Conservation (phyloP, 2,888 invertebrate species). For the Catocala sponsa region DNA sequence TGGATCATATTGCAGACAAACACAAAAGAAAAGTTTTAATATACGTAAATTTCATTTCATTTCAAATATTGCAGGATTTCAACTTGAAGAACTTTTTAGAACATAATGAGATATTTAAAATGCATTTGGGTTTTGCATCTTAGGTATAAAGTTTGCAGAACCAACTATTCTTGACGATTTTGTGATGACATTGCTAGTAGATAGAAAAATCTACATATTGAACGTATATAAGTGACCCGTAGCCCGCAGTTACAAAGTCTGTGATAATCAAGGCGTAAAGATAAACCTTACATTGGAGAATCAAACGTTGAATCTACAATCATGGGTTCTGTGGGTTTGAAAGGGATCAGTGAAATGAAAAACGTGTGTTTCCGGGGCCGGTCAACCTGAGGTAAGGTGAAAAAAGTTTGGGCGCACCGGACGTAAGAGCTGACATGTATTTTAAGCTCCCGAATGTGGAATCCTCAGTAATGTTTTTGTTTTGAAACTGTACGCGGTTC, state of each 20-base stretch:
- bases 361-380: slow-evolving; percentile 2
- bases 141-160: no score
- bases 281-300: slow-evolving; percentile 43
- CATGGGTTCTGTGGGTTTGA: slow-evolving; percentile 21
- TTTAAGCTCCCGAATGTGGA: slow-evolving; percentile 3
- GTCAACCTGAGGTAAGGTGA: no score
- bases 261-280: slow-evolving; percentile 48
- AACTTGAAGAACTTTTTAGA: background rate
- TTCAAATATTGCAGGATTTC: background rate
- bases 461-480: background rate
- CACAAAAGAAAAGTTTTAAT: background rate
- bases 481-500: background rate
- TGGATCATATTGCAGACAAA: background rate
- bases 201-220: no score
- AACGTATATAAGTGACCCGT: slow-evolving; percentile 21
- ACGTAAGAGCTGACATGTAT: no score
- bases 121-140: background rate
- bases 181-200: no score
- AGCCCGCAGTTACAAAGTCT: slow-evolving; percentile 33
- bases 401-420: no score
- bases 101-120: background rate
- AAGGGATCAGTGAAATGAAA: slow-evolving; percentile 46
- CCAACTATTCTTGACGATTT: no score
- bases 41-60: no score
- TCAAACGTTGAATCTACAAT: slow-evolving; percentile 40